phyloP scores from a whole-genome alignment of 2,113 vertebrate genomes.

The Hippolais icterina region DNA sequence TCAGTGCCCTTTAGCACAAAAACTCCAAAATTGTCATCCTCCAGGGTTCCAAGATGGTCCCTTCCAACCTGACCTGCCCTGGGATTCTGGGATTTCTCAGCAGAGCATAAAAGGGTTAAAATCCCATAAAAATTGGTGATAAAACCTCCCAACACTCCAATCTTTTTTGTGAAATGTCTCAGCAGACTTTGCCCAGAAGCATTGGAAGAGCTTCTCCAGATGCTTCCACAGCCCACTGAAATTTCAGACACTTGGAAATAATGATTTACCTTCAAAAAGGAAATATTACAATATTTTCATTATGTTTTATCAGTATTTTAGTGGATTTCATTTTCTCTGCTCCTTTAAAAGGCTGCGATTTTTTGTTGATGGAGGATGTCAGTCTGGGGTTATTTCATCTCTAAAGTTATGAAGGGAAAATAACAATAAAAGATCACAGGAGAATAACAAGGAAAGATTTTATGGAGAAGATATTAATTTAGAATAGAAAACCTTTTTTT shows the following conservation, averaged over 20 bases:
- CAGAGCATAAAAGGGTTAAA: neutral
- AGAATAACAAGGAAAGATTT: neutral
- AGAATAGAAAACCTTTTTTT: neutral
- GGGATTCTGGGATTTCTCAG: neutral
- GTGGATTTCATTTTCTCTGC: neutral
- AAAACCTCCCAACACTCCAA: neutral
- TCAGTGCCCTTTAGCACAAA: too few relatives aligned
- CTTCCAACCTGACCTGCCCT: neutral
- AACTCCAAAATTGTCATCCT: too few relatives aligned
- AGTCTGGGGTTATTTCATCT: neutral
- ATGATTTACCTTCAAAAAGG: neutral
- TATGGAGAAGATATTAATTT: neutral
- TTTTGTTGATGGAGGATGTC: neutral
- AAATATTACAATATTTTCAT: neutral
- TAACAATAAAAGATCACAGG: neutral
- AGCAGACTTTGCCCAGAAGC: neutral
- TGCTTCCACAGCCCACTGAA: neutral
- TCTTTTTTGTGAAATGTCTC: neutral
- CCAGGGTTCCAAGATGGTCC: too few relatives aligned
- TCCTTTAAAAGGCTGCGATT: neutral
- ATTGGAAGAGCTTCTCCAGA: neutral
- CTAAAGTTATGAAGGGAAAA: neutral
- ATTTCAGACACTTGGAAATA: neutral
- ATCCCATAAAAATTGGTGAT: neutral
- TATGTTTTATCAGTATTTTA: neutral